Percentiles rank a stretch among this genome's conserved stretches.
Conservation (phyloP, 2,888 invertebrate genomes). For the Trachelus tabidus region DNA sequence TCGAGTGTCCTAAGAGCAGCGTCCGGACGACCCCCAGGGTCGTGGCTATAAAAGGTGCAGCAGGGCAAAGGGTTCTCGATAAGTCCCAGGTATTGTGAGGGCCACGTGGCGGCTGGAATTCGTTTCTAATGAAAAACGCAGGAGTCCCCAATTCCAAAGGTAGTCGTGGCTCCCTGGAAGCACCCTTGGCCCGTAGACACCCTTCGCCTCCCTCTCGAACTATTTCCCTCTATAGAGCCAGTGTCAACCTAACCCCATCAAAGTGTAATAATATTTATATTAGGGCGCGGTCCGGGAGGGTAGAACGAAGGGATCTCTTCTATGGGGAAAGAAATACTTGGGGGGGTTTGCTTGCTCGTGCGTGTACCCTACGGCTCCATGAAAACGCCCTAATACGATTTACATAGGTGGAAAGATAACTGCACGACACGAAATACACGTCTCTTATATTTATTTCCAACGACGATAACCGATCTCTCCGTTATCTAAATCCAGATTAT, state of each 20-base stretch:
- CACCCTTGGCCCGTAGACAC: constrained; percentile 10
- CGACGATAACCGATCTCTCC: not conserved
- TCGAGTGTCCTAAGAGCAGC: not conserved
- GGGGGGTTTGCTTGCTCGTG: constrained; percentile 33
- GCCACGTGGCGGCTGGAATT: constrained; percentile 51
- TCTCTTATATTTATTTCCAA: not conserved
- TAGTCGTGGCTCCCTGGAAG: not conserved
- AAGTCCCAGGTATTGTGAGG: constrained; percentile 24
- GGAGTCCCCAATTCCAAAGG: constrained; percentile 20
- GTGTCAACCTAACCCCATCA: constrained; percentile 66
- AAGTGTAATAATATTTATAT: constrained; percentile 67
- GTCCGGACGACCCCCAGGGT: not conserved
- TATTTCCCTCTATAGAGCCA: constrained; percentile 32
- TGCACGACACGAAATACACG: not conserved
- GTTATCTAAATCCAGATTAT: not conserved
- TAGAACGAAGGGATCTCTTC: constrained; percentile 37
- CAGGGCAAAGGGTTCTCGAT: not conserved
- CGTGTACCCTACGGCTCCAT: constrained; percentile 28
- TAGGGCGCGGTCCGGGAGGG: constrained; percentile 60
- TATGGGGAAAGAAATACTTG: constrained; percentile 40
- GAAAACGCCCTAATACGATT: constrained; percentile 20
- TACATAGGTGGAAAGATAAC: not conserved
- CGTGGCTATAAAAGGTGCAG: not conserved
- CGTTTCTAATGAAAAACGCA: constrained; percentile 54
- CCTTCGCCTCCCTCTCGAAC: constrained; percentile 5